Conservation (phyloP, 2,113 vertebrate genomes). For the Sterna hirundo region DNA sequence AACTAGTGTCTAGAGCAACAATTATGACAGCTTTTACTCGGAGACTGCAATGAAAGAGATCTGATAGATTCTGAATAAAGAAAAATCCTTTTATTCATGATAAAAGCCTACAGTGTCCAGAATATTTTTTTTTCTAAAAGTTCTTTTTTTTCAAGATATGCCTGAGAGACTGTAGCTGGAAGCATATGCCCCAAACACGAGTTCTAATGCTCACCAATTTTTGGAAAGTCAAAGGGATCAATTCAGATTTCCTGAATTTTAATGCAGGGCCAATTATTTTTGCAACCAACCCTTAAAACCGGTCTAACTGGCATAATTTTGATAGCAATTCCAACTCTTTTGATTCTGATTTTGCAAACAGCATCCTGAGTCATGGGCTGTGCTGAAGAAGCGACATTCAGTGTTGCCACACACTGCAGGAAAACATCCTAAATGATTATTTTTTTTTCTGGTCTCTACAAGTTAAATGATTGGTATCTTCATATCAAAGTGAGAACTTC, state of each 20-base stretch:
- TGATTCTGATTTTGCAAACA: constrained; percentile 4
- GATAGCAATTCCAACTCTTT: background rate
- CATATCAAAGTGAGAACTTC: background rate
- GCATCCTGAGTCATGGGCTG: background rate
- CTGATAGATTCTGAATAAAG: background rate
- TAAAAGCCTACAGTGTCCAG: background rate
- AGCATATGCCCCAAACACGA: background rate
- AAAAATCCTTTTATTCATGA: background rate
- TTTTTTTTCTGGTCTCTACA: background rate
- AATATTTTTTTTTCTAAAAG: background rate
- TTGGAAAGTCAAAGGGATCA: background rate
- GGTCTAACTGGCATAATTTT: background rate
- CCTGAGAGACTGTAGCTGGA: background rate
- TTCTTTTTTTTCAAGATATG: background rate
- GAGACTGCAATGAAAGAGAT: background rate
- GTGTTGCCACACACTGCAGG: background rate
- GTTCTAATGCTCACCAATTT: background rate
- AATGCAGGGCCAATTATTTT: background rate
- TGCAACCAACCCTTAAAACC: background rate
- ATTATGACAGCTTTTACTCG: background rate
- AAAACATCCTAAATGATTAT: background rate
- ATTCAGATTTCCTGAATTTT: background rate
- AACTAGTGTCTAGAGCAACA: background rate
- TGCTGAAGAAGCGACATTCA: background rate
- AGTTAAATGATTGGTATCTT: background rate